Percentiles rank a stretch among this genome's conserved stretches.
Evolutionary conservation across 2,888 invertebrate genomes (phyloP).

Genomic region (Nomada fabriciana): DNA sequence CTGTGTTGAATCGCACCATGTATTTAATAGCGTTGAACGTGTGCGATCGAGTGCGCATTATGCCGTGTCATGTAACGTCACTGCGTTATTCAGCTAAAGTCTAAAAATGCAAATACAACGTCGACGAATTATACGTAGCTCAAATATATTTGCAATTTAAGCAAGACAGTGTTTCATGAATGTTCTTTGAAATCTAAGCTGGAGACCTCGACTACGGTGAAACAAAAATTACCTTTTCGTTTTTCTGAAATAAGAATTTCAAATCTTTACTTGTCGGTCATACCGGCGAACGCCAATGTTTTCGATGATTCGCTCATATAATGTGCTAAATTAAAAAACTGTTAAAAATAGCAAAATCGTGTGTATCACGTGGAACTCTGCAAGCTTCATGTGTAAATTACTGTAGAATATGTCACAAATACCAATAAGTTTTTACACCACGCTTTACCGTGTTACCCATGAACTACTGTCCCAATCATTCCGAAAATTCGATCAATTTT

Average conservation of each 20-base stretch:
- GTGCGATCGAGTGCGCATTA: background rate
- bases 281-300: too few relatives aligned
- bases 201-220: too few relatives aligned
- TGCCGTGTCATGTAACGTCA: background rate
- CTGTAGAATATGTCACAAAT: background rate
- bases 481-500: constrained; percentile 54
- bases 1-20: background rate
- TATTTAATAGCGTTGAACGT: constrained; percentile 1
- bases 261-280: too few relatives aligned
- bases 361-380: too few relatives aligned
- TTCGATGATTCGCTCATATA: too few relatives aligned
- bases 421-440: background rate
- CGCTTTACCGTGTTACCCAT: background rate
- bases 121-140: constrained; percentile 1
- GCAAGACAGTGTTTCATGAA: too few relatives aligned
- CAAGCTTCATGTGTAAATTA: background rate
- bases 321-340: too few relatives aligned
- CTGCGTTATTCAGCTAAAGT: background rate
- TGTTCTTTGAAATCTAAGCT: too few relatives aligned
- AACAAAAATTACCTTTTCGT: too few relatives aligned
- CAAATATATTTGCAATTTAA: background rate
- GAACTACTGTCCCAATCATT: constrained; percentile 31
- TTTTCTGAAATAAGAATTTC: too few relatives aligned
- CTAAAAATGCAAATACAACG: constrained; percentile 28
- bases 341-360: too few relatives aligned